Percentiles rank a stretch among this genome's conserved stretches.
These are phyloP conservation scores for Geodia barretti DNA, from an alignment of 37 sponge, comb jelly and placozoan species.

Conservation along the genomic window DNA sequence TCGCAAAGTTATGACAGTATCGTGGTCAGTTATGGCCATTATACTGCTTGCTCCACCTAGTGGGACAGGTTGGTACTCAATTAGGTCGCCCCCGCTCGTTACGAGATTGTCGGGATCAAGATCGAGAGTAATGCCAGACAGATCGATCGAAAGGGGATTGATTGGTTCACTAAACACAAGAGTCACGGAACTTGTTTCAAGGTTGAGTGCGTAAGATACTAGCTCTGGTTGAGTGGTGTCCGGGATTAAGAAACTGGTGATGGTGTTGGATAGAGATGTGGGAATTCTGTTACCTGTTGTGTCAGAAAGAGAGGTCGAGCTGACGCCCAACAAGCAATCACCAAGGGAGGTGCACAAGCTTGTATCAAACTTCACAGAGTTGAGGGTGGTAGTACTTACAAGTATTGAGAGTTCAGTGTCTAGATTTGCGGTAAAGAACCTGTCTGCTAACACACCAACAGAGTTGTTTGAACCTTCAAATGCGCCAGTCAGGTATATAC, in stretches of 20 bases:
- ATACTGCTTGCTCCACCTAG: not conserved
- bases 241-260: not conserved
- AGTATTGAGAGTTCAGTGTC: not conserved
- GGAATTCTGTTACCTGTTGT: not conserved
- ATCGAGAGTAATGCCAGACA: not conserved
- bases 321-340: constrained; percentile 4
- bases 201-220: constrained; percentile 9
- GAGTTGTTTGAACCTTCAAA: not conserved
- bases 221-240: constrained; percentile 10
- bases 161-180: constrained; percentile 32
- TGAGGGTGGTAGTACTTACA: not conserved
- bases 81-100: not conserved
- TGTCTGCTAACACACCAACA: not conserved
- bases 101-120: not conserved
- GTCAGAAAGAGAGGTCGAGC: not conserved
- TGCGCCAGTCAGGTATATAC: not conserved
- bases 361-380: constrained; percentile 14
- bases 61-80: not conserved
- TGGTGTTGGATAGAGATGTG: not conserved
- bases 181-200: constrained; percentile 9
- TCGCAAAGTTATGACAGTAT: not conserved
- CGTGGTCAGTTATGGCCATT: not conserved
- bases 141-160: not conserved
- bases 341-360: not conserved
- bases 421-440: not conserved